Percentiles rank a stretch among this genome's conserved stretches.
Evolutionary conservation across 2,797 vertebrate species (phyloP).

Genomic region (Hybognathus amarus): DNA sequence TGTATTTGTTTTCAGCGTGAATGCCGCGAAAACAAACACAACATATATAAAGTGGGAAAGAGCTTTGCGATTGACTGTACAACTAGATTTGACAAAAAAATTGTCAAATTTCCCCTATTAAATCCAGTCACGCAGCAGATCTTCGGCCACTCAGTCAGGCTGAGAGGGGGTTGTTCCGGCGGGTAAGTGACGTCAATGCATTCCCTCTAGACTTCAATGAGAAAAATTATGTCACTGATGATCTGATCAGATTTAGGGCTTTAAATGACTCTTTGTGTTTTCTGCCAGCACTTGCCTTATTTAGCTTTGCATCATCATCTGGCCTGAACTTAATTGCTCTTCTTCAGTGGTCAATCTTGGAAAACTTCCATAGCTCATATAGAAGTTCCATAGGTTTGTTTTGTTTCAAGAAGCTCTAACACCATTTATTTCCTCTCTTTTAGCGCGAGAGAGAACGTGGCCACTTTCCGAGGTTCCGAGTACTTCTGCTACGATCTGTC

Average conservation of each 20-base stretch:
- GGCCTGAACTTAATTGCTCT: slow-evolving; percentile 1
- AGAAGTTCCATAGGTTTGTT: slow-evolving; percentile 11
- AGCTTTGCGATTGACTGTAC: too few relatives aligned
- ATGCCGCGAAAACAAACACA: too few relatives aligned
- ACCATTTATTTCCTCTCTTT: slow-evolving; percentile 35
- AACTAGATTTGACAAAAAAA: too few relatives aligned
- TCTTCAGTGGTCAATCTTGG: slow-evolving; percentile 36
- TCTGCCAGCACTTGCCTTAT: slow-evolving; percentile 36
- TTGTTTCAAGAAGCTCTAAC: slow-evolving; percentile 17
- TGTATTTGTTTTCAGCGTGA: too few relatives aligned
- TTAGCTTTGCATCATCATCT: background rate
- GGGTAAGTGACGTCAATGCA: too few relatives aligned
- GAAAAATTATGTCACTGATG: slow-evolving; percentile 66
- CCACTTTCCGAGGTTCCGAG: slow-evolving; percentile 95
- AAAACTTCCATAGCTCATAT: slow-evolving; percentile 46
- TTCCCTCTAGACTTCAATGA: slow-evolving; percentile 59
- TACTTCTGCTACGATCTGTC: slow-evolving; percentile 98
- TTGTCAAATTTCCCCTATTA: too few relatives aligned
- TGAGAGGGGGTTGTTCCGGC: too few relatives aligned
- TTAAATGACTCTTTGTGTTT: background rate
- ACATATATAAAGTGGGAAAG: too few relatives aligned
- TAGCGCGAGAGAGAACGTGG: slow-evolving; percentile 96
- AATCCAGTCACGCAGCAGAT: too few relatives aligned
- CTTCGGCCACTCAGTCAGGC: too few relatives aligned
- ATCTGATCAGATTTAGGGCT: slow-evolving; percentile 56